phyloP scores from a whole-genome alignment of 2,888 invertebrate species.

The Caenorhabditis drosophilae region DNA sequence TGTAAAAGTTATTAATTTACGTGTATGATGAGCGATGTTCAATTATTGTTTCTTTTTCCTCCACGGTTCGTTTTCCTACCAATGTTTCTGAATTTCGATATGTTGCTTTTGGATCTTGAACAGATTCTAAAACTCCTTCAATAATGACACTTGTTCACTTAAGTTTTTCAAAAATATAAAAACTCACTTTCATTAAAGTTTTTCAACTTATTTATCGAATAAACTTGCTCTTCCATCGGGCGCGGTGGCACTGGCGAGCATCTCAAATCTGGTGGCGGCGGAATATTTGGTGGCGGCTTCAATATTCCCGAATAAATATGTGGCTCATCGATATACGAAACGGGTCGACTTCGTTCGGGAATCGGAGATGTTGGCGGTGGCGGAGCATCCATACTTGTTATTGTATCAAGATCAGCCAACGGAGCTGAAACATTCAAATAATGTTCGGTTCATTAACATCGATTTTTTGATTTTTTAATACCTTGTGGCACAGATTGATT shows the following conservation, averaged over 20 bases:
- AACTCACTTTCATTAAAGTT: too few relatives aligned
- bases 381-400: conserved; percentile 33
- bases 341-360: conserved; percentile 45
- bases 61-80: conserved; percentile 35
- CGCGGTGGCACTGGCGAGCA: conserved; percentile 35
- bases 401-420: neutral
- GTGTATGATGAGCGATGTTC: conserved; percentile 32
- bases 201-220: conserved; percentile 13
- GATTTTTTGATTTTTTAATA: too few relatives aligned
- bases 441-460: too few relatives aligned
- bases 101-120: too few relatives aligned
- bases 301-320: neutral
- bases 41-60: conserved; percentile 46
- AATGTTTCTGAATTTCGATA: conserved; percentile 39
- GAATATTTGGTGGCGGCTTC: neutral
- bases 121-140: conserved; percentile 8
- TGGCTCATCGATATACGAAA: conserved; percentile 18
- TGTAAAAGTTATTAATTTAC: too few relatives aligned
- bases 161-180: neutral
- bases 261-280: conserved; percentile 31
- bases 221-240: conserved; percentile 29
- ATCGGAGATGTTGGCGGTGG: conserved; percentile 64
- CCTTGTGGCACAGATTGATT: too few relatives aligned
- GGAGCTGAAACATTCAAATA: conserved; percentile 22
- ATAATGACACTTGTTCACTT: conserved; percentile 1